Conservation (phyloP, 2,797 vertebrate genomes). For the Phyllotis vaccarum region DNA sequence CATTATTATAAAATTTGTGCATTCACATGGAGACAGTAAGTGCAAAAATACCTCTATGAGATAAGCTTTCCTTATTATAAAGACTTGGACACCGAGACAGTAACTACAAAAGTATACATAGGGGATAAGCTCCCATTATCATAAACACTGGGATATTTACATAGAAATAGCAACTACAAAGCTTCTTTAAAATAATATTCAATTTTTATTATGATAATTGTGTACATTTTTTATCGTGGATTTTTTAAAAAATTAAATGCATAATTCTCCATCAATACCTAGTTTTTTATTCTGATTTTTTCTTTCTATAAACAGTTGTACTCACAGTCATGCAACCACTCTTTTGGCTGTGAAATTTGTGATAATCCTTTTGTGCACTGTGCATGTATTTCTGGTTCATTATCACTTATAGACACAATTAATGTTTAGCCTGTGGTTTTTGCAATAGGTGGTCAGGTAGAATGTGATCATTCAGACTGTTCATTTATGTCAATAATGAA, state of each 20-base stretch:
- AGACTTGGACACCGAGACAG: neutral
- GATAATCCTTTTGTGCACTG: neutral
- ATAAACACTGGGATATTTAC: accelerated
- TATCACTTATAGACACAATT: neutral
- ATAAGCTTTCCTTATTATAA: neutral
- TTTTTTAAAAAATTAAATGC: neutral
- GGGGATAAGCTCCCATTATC: neutral
- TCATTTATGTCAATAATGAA: neutral
- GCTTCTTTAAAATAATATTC: constrained; percentile 20
- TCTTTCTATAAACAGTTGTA: neutral
- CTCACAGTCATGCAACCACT: neutral
- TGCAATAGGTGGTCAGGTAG: neutral
- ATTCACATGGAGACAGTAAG: neutral
- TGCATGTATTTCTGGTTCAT: neutral
- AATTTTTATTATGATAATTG: constrained; percentile 2
- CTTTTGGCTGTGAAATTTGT: neutral
- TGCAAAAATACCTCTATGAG: no score
- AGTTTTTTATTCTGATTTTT: neutral
- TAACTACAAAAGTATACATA: no score
- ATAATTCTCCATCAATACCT: neutral
- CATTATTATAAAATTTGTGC: neutral
- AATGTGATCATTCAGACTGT: neutral
- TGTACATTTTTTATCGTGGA: neutral
- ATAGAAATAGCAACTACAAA: neutral
- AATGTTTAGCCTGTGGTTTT: neutral